Evolutionary conservation across 2,113 vertebrate genomes (phyloP).

Genomic region (Phoenicopterus ruber): DNA sequence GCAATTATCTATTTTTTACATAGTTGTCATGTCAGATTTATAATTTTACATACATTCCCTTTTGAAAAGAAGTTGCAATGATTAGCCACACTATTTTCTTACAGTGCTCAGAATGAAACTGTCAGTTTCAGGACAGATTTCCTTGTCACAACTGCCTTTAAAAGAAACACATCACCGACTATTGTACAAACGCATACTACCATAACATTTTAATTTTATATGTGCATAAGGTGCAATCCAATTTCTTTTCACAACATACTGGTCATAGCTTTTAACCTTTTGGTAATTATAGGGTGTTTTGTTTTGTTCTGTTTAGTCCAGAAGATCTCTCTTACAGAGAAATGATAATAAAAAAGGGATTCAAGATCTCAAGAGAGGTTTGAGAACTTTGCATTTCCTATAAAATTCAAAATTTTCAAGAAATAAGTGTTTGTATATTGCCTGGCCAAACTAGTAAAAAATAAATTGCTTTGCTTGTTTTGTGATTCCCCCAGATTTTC

Average conservation of each 20-base stretch:
- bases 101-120: conserved; percentile 42
- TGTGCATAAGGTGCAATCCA: conserved; percentile 2
- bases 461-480: conserved; percentile 62
- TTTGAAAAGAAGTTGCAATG: conserved; percentile 22
- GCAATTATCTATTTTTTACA: conserved; percentile 52
- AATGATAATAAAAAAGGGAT: conserved; percentile 49
- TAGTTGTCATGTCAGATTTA: conserved; percentile 40
- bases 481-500: conserved; percentile 35
- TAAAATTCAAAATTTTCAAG: conserved; percentile 68
- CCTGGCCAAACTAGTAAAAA: conserved; percentile 67
- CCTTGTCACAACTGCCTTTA: conserved; percentile 25
- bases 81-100: conserved; percentile 44
- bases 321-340: conserved; percentile 20
- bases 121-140: not conserved
- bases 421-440: conserved; percentile 69
- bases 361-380: conserved; percentile 6
- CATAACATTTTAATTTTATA: conserved; percentile 32
- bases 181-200: conserved; percentile 1
- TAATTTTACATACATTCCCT: conserved; percentile 45
- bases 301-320: not conserved
- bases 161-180: conserved; percentile 38
- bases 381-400: conserved; percentile 34
- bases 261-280: not conserved
- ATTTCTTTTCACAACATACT: conserved; percentile 28
- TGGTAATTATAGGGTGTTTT: not conserved